Evolutionary conservation across 2,113 vertebrate species (phyloP).

Genomic region (Laticauda colubrina): DNA sequence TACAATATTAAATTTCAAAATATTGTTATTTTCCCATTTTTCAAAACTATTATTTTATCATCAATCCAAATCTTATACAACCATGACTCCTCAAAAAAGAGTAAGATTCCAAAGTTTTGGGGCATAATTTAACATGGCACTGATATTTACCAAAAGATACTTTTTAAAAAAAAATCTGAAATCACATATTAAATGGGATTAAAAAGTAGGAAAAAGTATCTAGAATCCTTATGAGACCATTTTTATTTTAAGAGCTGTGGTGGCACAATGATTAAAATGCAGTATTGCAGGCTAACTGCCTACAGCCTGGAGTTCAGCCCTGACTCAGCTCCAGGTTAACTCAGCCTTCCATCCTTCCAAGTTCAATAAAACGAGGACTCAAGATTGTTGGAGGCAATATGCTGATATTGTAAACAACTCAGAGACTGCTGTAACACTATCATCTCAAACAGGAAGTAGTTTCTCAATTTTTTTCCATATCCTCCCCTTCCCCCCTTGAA

Average conservation of each 20-base stretch:
- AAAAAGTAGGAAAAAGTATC: constrained; percentile 1
- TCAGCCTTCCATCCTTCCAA: too few species aligned
- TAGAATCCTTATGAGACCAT: neutral
- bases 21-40: neutral
- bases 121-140: too few species aligned
- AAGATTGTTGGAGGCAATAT: too few species aligned
- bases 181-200: constrained; percentile 3
- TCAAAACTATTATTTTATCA: neutral
- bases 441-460: neutral
- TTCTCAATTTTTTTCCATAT: neutral
- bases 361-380: too few species aligned
- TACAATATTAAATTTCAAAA: neutral
- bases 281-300: too few species aligned
- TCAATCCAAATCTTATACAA: neutral
- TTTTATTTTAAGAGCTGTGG: neutral
- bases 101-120: too few species aligned
- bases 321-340: too few species aligned
- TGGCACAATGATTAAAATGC: too few species aligned
- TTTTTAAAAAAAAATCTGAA: neutral
- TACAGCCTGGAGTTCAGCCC: too few species aligned
- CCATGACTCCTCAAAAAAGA: neutral
- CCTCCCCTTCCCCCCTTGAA: neutral
- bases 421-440: too few species aligned
- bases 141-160: neutral
- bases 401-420: too few species aligned